A percentile compares a stretch with the other conserved stretches of the same genome.
These are phyloP conservation scores for Cephus pygmeus DNA, from an alignment of 2,888 invertebrate genomes.

Conservation along the genomic window DNA sequence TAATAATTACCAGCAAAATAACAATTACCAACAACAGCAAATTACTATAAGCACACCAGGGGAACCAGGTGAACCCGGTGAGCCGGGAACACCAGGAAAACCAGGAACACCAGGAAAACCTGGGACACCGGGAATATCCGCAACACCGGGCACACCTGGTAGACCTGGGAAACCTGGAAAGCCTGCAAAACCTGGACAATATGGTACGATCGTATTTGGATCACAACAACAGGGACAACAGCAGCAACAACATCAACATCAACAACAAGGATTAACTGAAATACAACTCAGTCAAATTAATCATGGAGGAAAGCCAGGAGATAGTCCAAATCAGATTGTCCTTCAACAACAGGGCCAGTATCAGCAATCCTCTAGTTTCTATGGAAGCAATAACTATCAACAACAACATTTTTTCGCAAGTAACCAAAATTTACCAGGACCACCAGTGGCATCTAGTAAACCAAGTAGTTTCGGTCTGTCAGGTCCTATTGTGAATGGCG, in stretches of 20 bases:
- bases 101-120: background rate
- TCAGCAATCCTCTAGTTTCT: background rate
- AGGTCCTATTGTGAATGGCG: background rate
- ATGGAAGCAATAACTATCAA: background rate
- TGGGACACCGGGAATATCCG: slow-evolving; percentile 15
- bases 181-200: background rate
- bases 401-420: slow-evolving; percentile 1
- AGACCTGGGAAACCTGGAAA: slow-evolving; percentile 9
- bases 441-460: background rate
- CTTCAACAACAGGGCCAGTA: background rate
- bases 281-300: background rate
- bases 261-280: slow-evolving; percentile 16
- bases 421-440: too few relatives aligned
- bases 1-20: slow-evolving; percentile 11
- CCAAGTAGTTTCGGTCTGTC: background rate
- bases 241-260: slow-evolving; percentile 3
- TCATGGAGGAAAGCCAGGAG: background rate
- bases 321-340: background rate
- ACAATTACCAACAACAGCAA: slow-evolving; percentile 13
- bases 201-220: background rate
- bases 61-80: slow-evolving; percentile 38
- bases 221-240: slow-evolving; percentile 13
- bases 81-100: slow-evolving; percentile 1
- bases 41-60: slow-evolving; percentile 35
- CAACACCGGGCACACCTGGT: slow-evolving; percentile 22